Evolutionary conservation across 2,888 invertebrate species (phyloP).

Genomic region (Thymelicus lineola): DNA sequence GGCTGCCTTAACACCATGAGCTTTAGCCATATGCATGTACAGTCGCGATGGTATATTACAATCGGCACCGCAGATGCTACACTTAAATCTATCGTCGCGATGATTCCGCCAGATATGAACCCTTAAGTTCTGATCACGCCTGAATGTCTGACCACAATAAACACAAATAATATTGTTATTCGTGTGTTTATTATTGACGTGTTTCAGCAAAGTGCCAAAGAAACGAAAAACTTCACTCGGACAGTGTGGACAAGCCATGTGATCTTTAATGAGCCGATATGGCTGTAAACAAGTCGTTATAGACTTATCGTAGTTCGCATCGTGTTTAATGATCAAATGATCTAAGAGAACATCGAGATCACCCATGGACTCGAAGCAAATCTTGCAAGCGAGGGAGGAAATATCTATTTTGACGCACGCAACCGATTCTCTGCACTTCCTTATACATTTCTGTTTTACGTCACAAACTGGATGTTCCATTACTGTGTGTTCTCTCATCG

Average conservation of each 20-base stretch:
- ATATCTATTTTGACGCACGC: slow-evolving; percentile 78
- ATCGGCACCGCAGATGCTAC: slow-evolving; percentile 70
- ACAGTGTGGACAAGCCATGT: slow-evolving; percentile 74
- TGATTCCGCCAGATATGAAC: slow-evolving; percentile 79
- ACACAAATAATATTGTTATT: slow-evolving; percentile 79
- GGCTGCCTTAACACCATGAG: slow-evolving; percentile 75
- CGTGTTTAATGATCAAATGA: slow-evolving; percentile 71
- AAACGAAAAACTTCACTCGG: slow-evolving; percentile 71
- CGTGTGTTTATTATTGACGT: slow-evolving; percentile 76
- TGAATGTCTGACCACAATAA: slow-evolving; percentile 75
- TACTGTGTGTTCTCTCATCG: slow-evolving; percentile 71
- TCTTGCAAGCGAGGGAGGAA: slow-evolving; percentile 70
- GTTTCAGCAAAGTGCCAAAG: slow-evolving; percentile 76
- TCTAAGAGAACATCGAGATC: slow-evolving; percentile 69
- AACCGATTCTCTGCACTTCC: slow-evolving; percentile 75
- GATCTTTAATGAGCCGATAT: slow-evolving; percentile 70
- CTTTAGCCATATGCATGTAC: slow-evolving; percentile 78
- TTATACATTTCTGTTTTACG: slow-evolving; percentile 71
- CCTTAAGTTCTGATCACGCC: slow-evolving; percentile 74
- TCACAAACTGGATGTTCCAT: slow-evolving; percentile 73
- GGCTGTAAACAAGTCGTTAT: slow-evolving; percentile 77
- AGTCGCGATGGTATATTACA: slow-evolving; percentile 77
- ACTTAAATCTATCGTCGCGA: slow-evolving; percentile 73
- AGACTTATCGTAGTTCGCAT: slow-evolving; percentile 72
- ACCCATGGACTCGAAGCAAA: slow-evolving; percentile 69